These are phyloP conservation scores for Brenthis hecate DNA, from an alignment of 2,888 invertebrate species.

Conservation along the genomic window DNA sequence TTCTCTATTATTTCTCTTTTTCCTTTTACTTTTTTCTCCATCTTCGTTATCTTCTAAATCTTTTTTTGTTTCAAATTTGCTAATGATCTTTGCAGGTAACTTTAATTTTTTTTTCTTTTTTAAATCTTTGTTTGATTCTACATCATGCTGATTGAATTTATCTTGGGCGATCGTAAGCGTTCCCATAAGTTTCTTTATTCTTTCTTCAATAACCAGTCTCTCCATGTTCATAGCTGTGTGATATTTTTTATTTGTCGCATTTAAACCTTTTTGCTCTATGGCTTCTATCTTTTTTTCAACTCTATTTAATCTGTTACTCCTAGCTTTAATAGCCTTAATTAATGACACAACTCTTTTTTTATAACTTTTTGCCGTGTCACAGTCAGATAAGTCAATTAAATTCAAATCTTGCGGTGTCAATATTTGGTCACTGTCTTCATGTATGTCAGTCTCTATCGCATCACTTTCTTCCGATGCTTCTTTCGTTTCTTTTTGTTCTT, in stretches of 20 bases:
- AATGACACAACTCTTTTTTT: constrained; percentile 58
- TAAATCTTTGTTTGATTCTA: constrained; percentile 40
- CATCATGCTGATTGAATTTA: constrained; percentile 50
- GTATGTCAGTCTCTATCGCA: constrained; percentile 62
- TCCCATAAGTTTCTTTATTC: constrained; percentile 54
- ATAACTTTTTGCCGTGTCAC: constrained; percentile 54
- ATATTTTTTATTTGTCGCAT: constrained; percentile 58
- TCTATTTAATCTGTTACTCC: constrained; percentile 48
- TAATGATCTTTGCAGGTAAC: constrained; percentile 25
- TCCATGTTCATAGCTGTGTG: constrained; percentile 69
- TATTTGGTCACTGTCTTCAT: constrained; percentile 56
- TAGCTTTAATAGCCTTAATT: constrained; percentile 56
- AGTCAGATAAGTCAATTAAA: constrained; percentile 62
- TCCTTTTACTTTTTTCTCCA: constrained; percentile 18
- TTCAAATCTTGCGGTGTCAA: constrained; percentile 57
- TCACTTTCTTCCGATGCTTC: constrained; percentile 60
- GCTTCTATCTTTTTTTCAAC: constrained; percentile 57
- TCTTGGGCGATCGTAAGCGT: constrained; percentile 52
- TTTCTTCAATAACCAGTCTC: constrained; percentile 54
- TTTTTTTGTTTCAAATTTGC: constrained; percentile 42
- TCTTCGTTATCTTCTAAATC: constrained; percentile 29
- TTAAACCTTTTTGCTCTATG: constrained; percentile 64
- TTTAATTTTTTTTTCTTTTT: constrained; percentile 44
- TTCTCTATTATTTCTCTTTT: constrained; percentile 38
- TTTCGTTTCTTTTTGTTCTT: constrained; percentile 25